Evolutionary conservation across 30 jellyfish, hydroid and myxozoan species (phyloP).

Genomic region (Catostylus mosaicus): DNA sequence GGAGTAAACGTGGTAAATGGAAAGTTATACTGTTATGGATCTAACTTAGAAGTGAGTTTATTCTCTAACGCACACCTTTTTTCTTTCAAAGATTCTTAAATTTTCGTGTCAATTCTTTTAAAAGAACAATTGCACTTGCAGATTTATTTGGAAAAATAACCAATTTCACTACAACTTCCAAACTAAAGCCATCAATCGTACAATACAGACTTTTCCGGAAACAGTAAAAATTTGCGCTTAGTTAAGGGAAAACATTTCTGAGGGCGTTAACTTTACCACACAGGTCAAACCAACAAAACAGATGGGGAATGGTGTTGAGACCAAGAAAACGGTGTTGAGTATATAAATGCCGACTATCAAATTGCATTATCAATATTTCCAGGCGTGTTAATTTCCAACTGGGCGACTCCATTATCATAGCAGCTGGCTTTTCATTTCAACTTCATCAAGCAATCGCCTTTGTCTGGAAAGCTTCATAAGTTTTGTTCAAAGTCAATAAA

Average conservation of each 20-base stretch:
- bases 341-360: not conserved
- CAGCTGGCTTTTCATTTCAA: conserved; percentile 8
- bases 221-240: not conserved
- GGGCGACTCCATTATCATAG: conserved; percentile 39
- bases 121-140: no score
- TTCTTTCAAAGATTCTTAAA: no score
- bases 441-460: conserved; percentile 11
- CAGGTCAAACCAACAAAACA: not conserved
- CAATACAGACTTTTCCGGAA: no score
- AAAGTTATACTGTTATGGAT: no score
- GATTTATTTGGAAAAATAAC: no score
- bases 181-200: no score
- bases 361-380: not conserved
- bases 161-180: no score
- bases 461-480: conserved; percentile 31
- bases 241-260: not conserved
- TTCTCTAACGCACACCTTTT: no score
- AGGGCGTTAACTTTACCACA: not conserved
- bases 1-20: no score
- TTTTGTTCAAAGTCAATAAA: not conserved
- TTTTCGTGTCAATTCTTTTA: no score
- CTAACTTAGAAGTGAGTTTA: no score
- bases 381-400: conserved; percentile 20
- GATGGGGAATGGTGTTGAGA: conserved; percentile 5
- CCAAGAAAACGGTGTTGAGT: conserved; percentile 5